phyloP scores from a whole-genome alignment of 2,888 invertebrate genomes.

The Drosophila glabriapex region DNA sequence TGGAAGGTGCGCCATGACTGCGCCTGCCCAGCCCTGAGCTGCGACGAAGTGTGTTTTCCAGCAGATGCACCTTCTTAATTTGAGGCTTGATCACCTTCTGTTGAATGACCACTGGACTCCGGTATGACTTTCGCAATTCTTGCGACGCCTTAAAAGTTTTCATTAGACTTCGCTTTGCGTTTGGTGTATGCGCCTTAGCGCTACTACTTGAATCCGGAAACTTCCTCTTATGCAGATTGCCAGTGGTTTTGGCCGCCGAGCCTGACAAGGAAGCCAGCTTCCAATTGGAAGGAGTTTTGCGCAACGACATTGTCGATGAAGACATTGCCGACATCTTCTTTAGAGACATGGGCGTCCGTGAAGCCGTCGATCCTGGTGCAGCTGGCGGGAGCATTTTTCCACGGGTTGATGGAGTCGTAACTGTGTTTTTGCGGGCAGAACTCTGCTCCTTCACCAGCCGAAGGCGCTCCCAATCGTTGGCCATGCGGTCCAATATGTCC shows the following conservation, averaged over 20 bases:
- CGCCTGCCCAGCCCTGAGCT: constrained; percentile 76
- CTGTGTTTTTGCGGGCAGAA: constrained; percentile 85
- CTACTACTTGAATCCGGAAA: constrained; percentile 25
- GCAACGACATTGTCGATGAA: constrained; percentile 63
- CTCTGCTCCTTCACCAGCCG: constrained; percentile 79
- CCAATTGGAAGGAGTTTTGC: constrained; percentile 75
- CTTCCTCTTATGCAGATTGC: constrained; percentile 75
- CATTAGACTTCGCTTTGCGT: constrained; percentile 82
- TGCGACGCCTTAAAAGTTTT: constrained; percentile 63
- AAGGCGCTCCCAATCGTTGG: constrained; percentile 88
- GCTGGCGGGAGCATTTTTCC: constrained; percentile 57
- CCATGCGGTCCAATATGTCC: constrained; percentile 88
- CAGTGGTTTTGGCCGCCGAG: constrained; percentile 51
- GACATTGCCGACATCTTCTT: constrained; percentile 67
- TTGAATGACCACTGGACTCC: constrained; percentile 20
- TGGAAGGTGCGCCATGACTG: constrained; percentile 37
- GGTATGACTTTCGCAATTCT: constrained; percentile 32
- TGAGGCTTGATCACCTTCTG: constrained; percentile 64
- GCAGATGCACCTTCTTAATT: constrained; percentile 69
- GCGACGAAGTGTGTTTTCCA: constrained; percentile 77
- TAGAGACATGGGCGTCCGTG: constrained; percentile 76
- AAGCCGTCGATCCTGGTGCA: constrained; percentile 26
- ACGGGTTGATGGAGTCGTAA: constrained; percentile 26
- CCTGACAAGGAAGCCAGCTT: constrained; percentile 39
- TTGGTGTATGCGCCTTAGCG: constrained; percentile 52